Conservation (phyloP, 2,113 vertebrate genomes). For the Capricornis sumatraensis region DNA sequence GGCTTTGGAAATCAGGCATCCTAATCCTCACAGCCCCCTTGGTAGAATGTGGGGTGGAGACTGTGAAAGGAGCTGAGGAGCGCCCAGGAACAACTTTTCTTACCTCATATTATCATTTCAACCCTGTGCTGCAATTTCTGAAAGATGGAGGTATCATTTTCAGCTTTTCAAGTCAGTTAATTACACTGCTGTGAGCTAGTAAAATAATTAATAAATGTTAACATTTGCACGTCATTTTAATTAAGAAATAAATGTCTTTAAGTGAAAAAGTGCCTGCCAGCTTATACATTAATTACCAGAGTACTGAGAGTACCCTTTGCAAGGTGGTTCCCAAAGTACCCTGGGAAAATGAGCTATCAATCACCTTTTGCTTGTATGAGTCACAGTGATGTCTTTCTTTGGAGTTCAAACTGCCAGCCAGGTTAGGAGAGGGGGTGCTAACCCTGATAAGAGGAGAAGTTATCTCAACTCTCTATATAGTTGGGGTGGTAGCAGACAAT, state of each 20-base stretch:
- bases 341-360: slow-evolving; percentile 5
- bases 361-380: slow-evolving; percentile 10
- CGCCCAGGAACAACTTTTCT: too few relatives aligned
- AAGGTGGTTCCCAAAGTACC: neutral
- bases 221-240: slow-evolving; percentile 41
- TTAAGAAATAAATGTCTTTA: slow-evolving; percentile 62
- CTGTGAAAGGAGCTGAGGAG: too few relatives aligned
- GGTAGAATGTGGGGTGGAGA: neutral
- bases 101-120: neutral
- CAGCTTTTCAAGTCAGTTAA: slow-evolving; percentile 21
- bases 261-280: slow-evolving; percentile 30
- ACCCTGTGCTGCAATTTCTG: neutral
- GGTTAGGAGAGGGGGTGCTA: neutral
- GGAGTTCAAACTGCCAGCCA: neutral
- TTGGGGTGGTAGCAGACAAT: neutral
- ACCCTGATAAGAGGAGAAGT: neutral
- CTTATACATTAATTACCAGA: slow-evolving; percentile 18
- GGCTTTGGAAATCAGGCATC: neutral
- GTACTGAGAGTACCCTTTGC: neutral
- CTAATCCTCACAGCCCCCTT: too few relatives aligned
- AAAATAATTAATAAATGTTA: slow-evolving; percentile 57
- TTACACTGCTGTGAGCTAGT: slow-evolving; percentile 28
- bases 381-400: neutral
- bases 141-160: neutral
- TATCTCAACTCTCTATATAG: neutral